phyloP scores from a whole-genome alignment of 2,113 vertebrate species.

The Semnornis frantzii region DNA sequence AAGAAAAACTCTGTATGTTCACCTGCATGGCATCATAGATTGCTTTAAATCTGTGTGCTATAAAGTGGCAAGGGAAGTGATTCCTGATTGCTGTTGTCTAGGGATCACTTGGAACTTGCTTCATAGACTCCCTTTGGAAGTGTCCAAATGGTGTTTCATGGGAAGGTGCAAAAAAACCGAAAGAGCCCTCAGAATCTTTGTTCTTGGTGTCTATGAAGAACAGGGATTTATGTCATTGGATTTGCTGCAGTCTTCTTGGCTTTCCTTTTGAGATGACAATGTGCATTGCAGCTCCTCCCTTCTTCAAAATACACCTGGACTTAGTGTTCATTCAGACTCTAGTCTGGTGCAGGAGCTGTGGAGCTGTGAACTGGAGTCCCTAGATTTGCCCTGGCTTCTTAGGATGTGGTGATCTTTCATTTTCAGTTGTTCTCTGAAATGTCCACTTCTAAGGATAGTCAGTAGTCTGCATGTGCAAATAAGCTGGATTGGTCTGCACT shows the following conservation, averaged over 20 bases:
- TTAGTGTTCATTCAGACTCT: neutral
- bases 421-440: neutral
- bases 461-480: neutral
- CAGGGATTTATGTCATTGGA: neutral
- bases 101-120: neutral
- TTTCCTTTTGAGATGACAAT: neutral
- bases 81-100: neutral
- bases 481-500: neutral
- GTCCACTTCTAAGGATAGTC: neutral
- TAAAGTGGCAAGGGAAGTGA: neutral
- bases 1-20: fast-evolving
- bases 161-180: neutral
- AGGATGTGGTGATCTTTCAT: neutral
- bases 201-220: neutral
- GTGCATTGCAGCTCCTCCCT: neutral
- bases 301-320: neutral
- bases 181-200: neutral
- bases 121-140: neutral
- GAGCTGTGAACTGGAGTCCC: neutral
- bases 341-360: neutral
- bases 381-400: neutral
- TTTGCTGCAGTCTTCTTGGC: neutral
- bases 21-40: neutral
- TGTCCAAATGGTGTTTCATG: neutral
- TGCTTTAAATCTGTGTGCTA: neutral